Base-by-base conservation (phyloP, 2,888 invertebrate species). In the Aproaerema taeniolella region DNA sequence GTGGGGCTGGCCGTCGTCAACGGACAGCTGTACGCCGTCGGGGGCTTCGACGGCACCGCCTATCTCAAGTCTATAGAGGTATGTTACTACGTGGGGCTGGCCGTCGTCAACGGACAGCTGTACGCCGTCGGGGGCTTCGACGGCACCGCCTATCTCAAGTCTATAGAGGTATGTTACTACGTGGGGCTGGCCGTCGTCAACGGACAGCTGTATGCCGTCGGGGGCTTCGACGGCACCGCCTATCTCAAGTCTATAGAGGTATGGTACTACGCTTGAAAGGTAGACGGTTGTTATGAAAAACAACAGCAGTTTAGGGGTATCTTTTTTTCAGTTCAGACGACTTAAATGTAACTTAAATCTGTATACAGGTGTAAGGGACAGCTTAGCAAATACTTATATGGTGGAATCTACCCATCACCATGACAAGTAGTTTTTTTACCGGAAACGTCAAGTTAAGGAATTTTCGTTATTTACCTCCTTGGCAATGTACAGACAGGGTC, bases 111-210 rank as follows among this genome's bases (percentile, higher is more conserved):
- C 86, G 98, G 98, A 0, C 96, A 97, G 71, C 87, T 99, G 39
- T 98, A 98, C 88, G 99, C 99, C 20, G 98, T 99, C 36, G 99
- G 99, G 30, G 99, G 99, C 12, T 99, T 99, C 86, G 97, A 98
- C 87, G 99, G 99, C 11, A 97, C 97, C 39, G 97, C 98, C 14
- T 99, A 99, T 78, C 89, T 99, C 55, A 99, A 99, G 88, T 97
- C 98, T 13, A 98, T 99, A 50, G 99, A 99, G 89, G 96, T 79
- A 7, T 12, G 29, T 17, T 12, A 4, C 2, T 7, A 25, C n/a
- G n/a, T n/a, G 46, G 99, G 99, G 11, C 89, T 99, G 49, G 98
- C 99, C 17, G 99, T 99, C 2, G 98, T 99, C 11, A 99, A 99
- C 86, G 98, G 98, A 0, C 96, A 97, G 71, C 87, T 99, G 39